phyloP scores from a whole-genome alignment of 2,888 invertebrate species.

The Frankliniella fusca region DNA sequence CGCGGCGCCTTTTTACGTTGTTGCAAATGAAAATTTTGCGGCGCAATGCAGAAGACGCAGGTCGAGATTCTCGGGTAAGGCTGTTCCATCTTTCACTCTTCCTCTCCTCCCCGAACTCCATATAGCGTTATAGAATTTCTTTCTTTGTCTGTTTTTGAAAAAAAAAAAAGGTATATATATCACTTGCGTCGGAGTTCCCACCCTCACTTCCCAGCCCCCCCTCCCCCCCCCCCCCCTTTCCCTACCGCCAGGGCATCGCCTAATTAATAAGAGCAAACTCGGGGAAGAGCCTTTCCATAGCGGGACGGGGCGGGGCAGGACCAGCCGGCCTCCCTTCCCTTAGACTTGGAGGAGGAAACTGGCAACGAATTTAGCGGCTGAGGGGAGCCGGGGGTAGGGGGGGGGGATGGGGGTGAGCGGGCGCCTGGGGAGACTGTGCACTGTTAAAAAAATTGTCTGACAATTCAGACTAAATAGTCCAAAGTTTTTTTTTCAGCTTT shows the following conservation, averaged over 20 bases:
- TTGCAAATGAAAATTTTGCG: no score
- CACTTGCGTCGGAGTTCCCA: constrained; percentile 6
- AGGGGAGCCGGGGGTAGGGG: constrained; percentile 12
- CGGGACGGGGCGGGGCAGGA: constrained; percentile 4
- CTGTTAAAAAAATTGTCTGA: no score
- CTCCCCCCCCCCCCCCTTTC: neutral
- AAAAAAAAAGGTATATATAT: no score
- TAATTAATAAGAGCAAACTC: neutral
- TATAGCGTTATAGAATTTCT: no score
- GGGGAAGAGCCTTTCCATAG: neutral
- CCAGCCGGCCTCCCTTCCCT: constrained; percentile 4
- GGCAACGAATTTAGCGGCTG: neutral
- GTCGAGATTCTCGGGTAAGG: no score
- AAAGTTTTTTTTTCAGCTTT: no score
- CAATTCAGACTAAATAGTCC: no score
- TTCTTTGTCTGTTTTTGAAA: no score
- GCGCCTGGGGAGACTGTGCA: no score
- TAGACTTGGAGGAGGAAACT: neutral
- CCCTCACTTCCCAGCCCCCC: neutral
- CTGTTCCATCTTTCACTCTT: neutral
- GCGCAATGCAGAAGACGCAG: no score
- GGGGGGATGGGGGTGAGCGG: constrained; percentile 27
- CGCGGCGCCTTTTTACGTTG: no score
- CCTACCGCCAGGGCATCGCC: neutral
- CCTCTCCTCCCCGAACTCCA: no score